Percentiles rank a stretch among this genome's conserved stretches.
Evolutionary conservation across 1,140 invertebrate species (phyloP).

Genomic region (Cataglyphis hispanica): DNA sequence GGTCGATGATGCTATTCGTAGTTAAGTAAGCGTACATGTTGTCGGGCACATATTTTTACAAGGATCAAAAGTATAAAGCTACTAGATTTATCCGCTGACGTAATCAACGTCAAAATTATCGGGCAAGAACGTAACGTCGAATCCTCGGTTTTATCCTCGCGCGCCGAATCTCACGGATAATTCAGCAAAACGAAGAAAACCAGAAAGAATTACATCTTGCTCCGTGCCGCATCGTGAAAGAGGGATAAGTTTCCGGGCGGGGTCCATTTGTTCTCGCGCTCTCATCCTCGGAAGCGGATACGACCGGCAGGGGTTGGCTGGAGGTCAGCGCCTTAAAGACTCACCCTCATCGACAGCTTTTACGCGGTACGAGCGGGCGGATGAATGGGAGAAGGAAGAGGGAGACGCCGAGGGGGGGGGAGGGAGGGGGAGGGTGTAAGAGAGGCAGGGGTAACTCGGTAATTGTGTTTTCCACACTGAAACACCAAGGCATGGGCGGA

Average conservation of each 20-base stretch:
- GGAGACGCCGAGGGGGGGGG: neutral
- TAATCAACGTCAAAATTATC: neutral
- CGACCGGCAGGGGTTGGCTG: neutral
- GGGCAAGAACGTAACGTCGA: neutral
- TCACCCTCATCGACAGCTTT: slow-evolving; percentile 71
- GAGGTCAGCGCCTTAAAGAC: slow-evolving; percentile 68
- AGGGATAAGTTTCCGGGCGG: slow-evolving; percentile 53
- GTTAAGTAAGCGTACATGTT: too few species aligned
- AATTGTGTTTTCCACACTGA: slow-evolving; percentile 75
- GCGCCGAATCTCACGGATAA: slow-evolving; percentile 43
- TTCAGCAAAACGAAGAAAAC: slow-evolving; percentile 27
- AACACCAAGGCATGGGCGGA: slow-evolving; percentile 37
- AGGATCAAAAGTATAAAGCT: too few species aligned
- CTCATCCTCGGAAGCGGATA: slow-evolving; percentile 53
- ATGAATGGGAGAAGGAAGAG: slow-evolving; percentile 15
- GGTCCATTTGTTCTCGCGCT: slow-evolving; percentile 64
- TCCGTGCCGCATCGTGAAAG: slow-evolving; percentile 8
- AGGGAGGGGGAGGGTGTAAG: too few species aligned
- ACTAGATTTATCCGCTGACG: too few species aligned
- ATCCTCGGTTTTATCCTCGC: slow-evolving; percentile 6
- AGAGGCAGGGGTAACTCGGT: slow-evolving; percentile 57
- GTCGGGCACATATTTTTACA: too few species aligned
- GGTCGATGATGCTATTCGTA: neutral
- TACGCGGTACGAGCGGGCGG: slow-evolving; percentile 52
- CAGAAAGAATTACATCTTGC: slow-evolving; percentile 37